Conservation (phyloP, 2,797 vertebrate genomes). For the Bufotes viridis region DNA sequence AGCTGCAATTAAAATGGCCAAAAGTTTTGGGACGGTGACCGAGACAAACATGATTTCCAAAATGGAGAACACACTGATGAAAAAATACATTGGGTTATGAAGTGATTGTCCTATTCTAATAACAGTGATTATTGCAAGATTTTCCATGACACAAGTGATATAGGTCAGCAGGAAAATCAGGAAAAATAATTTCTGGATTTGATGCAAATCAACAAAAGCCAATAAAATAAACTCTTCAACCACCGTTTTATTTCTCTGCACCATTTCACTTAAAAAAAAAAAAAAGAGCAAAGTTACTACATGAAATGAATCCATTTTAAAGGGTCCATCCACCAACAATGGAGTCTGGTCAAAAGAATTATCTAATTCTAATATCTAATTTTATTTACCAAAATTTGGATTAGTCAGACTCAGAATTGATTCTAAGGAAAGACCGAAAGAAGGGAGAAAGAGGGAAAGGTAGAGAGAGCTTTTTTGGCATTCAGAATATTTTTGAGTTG, state of each 20-base stretch:
- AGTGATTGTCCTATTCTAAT: neutral
- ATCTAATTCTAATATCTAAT: too few relatives aligned
- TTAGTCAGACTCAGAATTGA: too few relatives aligned
- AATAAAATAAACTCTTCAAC: conserved; percentile 27
- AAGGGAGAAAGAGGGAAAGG: too few relatives aligned
- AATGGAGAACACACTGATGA: conserved; percentile 11
- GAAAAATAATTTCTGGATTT: conserved; percentile 12
- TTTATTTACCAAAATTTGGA: too few relatives aligned
- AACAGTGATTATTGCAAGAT: neutral
- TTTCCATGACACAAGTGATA: conserved; percentile 18
- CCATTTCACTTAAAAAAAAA: neutral
- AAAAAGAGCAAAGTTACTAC: neutral
- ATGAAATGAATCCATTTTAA: neutral
- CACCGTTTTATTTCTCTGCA: neutral
- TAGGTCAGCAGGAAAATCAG: conserved; percentile 23
- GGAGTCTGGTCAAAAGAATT: too few relatives aligned
- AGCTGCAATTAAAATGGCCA: conserved; percentile 5
- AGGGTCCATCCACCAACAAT: too few relatives aligned
- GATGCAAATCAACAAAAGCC: conserved; percentile 31
- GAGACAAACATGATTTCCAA: neutral
- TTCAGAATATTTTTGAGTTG: too few relatives aligned
- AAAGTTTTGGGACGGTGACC: neutral
- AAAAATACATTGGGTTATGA: conserved; percentile 41
- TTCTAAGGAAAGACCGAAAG: too few relatives aligned
- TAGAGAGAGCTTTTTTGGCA: too few relatives aligned